Evolutionary conservation across 2,797 vertebrate species (phyloP), one percentile per base, ranked within the genome.

Genomic region (Trematomus bernacchii): DNA sequence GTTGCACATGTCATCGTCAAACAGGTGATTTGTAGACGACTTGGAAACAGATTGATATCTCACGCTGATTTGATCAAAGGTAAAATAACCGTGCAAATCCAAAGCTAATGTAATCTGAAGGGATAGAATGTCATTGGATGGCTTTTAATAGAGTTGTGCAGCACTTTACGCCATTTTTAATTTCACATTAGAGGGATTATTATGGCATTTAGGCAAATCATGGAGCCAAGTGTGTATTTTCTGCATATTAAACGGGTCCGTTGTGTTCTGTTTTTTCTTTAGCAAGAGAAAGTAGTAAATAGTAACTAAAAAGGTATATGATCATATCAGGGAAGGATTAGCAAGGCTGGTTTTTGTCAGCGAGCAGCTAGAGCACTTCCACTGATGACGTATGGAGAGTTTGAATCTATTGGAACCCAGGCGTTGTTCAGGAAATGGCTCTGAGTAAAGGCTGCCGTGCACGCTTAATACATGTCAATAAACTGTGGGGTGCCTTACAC

Each of bases 391-490:
- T 78, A 85, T 82, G 82, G 58, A 74, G 79, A 74, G 78, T 82
- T 79, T 87, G 64, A 85, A 85, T 89, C 54, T 62, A 60, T 66
- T 59, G 59, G 60, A 82, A 79, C 54, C 54, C 54, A 76, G 68
- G 64, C 76, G 60, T 76, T 59, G 61, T 70, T 62, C 77, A 77
- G 86, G 69, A 85, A 78, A 84, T 70, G 19, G 71, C 67, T 76
- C 65, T 18, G 71, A 87, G 71, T 55, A 78, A 88, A 82, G 53
- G 66, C 83, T 73, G 47, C 77, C 72, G 54, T 66, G 60, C 68
- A 53, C 55, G 23, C 84, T 85, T 85, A 87, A 84, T 89, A 87
- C 86, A 54, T 77, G 84, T 82, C 87, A 84, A 40, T 78, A 59
- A n/a, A 27, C 43, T 33, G 42, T 40, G 58, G 58, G 27, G 72